Base-by-base conservation (phyloP, 2,113 vertebrate genomes). In the Grus americana region DNA sequence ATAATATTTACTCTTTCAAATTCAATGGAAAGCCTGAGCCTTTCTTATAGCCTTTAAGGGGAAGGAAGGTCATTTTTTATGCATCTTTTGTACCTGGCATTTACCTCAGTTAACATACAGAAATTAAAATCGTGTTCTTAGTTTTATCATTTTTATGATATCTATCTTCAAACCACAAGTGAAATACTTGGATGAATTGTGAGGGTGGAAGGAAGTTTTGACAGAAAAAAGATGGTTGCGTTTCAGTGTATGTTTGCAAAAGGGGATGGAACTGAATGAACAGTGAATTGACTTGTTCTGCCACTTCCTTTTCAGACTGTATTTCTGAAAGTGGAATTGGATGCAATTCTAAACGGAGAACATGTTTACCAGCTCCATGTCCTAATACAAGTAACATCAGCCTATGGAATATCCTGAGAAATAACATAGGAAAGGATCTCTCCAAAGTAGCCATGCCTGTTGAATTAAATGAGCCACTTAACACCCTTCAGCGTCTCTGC, bases 401-500 rank as follows among this genome's bases (percentile, higher is more conserved):
- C 95, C 94, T 99, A 11, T 99, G 99, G 99, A 99, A 99, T 97
- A 99, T 99, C 95, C 98, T 99, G 84, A 98, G 98, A 74, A 99
- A 99, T 71, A 99, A 99, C 97, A 99, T 99, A 5, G 99, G 99
- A 40, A 99, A 99, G 97, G 99, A 99, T 93, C 98, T 99, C 68
- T 99, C 99, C 83, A 99, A 99, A 85, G 99, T 99, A 97, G 98
- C 99, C 54, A 99, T 99, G 99, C 99, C 99, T 0, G 99, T 99
- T 63, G 98, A 99, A 82, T 97, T 99, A 23, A 99, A 99, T 4
- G 99, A 99, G 94, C 99, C 99, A 0, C 98, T 99, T 57, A 99
- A 99, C 98, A 99, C 99, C 4, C 98, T 99, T 94, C 99, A 99
- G 98, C 98, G 99, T 46, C 98, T 99, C 67, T 99, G 99, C 2